These are phyloP conservation scores for Drosophila subsilvestris DNA, from an alignment of 2,888 invertebrate species.

Conservation along the genomic window DNA sequence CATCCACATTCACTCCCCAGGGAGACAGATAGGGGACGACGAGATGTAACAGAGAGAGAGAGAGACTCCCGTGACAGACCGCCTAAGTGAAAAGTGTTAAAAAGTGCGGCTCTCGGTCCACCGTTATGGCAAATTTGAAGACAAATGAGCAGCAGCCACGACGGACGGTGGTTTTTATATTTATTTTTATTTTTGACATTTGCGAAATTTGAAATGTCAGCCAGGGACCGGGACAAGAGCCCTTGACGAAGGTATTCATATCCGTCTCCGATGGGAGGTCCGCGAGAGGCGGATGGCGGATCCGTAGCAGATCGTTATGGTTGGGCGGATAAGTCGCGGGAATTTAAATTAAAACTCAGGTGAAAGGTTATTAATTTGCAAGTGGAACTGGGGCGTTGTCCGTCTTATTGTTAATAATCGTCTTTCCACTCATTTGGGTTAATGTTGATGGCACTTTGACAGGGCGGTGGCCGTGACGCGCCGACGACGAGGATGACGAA, in stretches of 20 bases:
- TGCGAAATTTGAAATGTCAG: slow-evolving; percentile 80
- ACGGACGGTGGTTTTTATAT: slow-evolving; percentile 59
- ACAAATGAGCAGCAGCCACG: slow-evolving; percentile 68
- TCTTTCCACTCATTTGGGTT: slow-evolving; percentile 67
- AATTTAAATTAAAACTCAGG: slow-evolving; percentile 76
- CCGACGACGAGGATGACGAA: slow-evolving; percentile 29
- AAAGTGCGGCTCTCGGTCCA: slow-evolving; percentile 62
- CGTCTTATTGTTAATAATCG: slow-evolving; percentile 42
- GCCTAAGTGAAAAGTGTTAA: slow-evolving; percentile 79
- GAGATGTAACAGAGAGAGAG: neutral
- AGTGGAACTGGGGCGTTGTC: slow-evolving; percentile 59
- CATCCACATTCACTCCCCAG: neutral
- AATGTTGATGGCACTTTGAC: slow-evolving; percentile 56
- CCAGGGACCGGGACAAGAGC: slow-evolving; percentile 30
- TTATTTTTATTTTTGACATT: slow-evolving; percentile 76
- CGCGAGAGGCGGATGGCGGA: neutral
- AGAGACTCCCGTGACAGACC: slow-evolving; percentile 9
- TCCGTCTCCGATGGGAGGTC: slow-evolving; percentile 31
- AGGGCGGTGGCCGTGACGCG: slow-evolving; percentile 18
- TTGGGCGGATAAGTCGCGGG: slow-evolving; percentile 60
- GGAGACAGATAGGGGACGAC: neutral
- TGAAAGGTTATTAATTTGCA: slow-evolving; percentile 78
- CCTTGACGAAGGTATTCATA: slow-evolving; percentile 68
- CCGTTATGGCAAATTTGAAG: slow-evolving; percentile 60
- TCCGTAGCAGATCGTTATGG: slow-evolving; percentile 39